Conservation (phyloP, 2,888 invertebrate species). For the Lamproptera curius region DNA sequence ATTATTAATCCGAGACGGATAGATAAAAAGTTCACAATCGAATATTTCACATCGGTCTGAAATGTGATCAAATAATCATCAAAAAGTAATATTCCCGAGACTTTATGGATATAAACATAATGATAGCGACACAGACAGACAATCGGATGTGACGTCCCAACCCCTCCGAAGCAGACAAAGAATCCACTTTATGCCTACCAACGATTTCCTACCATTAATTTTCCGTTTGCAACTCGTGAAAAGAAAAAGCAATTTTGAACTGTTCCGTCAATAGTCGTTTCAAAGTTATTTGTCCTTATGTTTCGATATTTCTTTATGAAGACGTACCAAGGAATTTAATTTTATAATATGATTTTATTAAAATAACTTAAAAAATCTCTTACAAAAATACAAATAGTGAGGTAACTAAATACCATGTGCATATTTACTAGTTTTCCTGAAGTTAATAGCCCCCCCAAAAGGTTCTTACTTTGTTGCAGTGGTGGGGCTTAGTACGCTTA, state of each 20-base stretch:
- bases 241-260: slow-evolving; percentile 25
- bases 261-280: slow-evolving; percentile 10
- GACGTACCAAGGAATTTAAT: too few species aligned
- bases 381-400: too few species aligned
- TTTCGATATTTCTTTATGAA: not conserved
- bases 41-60: too few species aligned
- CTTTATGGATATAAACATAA: not conserved
- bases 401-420: too few species aligned
- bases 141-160: slow-evolving; percentile 20
- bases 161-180: slow-evolving; percentile 22
- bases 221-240: slow-evolving; percentile 27
- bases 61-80: not conserved
- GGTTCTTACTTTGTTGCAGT: too few species aligned
- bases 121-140: slow-evolving; percentile 5
- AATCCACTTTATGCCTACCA: slow-evolving; percentile 6
- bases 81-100: not conserved
- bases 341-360: too few species aligned
- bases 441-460: too few species aligned
- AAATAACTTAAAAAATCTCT: too few species aligned
- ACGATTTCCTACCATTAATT: slow-evolving; percentile 28
- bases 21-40: too few species aligned
- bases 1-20: too few species aligned
- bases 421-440: too few species aligned
- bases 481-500: not conserved
- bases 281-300: not conserved